Evolutionary conservation across 2,888 invertebrate genomes (phyloP), one percentile per base, ranked within the genome.

Genomic region (Apeira syringaria): DNA sequence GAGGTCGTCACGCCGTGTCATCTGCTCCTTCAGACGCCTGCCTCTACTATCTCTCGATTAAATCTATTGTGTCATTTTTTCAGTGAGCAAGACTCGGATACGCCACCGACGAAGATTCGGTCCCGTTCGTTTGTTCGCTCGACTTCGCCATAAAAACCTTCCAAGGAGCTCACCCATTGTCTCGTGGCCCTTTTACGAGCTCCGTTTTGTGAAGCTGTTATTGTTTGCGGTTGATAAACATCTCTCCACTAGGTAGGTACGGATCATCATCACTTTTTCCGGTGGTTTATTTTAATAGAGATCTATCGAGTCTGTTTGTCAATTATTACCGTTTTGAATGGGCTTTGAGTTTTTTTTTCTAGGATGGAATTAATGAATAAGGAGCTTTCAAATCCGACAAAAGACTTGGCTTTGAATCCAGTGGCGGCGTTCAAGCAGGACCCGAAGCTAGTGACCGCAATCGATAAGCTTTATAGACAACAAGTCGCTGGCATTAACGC

Each of bases 211-310:
- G 79, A 78, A 66, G 85, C 80, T 86, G 86, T 88, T 87, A 88
- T 89, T 88, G 87, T 89, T 88, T 87, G 86, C 79, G 84, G 86
- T 82, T 80, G 88, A 88, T 88, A 88, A 88, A 85, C 84, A 89
- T 89, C 89, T 82, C 81, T 78, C 85, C 84, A 83, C 85, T 83
- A 75, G 79, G 81, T 84, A 82, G 87, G 84, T 78, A 80, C 69
- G 81, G 87, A 87, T 87, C 88, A 87, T 87, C 82, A 70, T 75
- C 83, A 84, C 82, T 83, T 82, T 81, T 81, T 69, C 82, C 78
- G 68, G 74, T 75, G 74, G 75, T 70, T 76, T 70, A 71, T 68
- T 77, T 78, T 80, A 79, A 80, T 80, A 76, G 68, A 79, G 65
- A 67, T 73, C 73, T 68, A 73, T 70, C 63, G 64, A 64, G 69